Percentiles rank a stretch among this genome's conserved stretches.
phyloP scores from a whole-genome alignment of 2,113 vertebrate species.

The Sphaerodactylus townsendi region DNA sequence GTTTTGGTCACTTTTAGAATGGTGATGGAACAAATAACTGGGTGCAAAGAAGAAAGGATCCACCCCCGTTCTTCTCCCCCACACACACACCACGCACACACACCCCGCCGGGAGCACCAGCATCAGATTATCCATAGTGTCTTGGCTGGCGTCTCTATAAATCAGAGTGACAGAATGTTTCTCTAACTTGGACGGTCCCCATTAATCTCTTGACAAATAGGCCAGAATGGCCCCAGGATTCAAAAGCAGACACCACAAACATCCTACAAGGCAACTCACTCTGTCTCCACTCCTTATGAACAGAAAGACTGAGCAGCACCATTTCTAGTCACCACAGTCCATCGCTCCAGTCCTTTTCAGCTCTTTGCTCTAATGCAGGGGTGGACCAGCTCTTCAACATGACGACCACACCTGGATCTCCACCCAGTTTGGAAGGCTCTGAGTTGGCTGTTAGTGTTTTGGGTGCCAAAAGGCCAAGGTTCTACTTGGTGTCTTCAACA shows the following conservation, averaged over 20 bases:
- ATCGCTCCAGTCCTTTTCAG: not conserved
- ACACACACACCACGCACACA: too few species aligned
- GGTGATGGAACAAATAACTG: not conserved
- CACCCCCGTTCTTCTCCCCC: not conserved
- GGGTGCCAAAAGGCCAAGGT: too few species aligned
- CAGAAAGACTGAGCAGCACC: not conserved
- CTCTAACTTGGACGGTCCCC: not conserved
- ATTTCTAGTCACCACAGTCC: too few species aligned
- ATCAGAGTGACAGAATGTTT: not conserved
- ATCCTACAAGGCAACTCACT: not conserved
- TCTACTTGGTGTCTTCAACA: too few species aligned
- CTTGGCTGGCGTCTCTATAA: not conserved
- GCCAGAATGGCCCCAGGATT: not conserved
- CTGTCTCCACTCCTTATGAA: not conserved
- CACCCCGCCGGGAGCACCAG: not conserved
- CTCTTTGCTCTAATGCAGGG: not conserved
- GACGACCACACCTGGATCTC: too few species aligned
- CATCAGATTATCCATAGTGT: not conserved
- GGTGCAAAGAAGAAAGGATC: not conserved
- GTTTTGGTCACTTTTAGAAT: not conserved
- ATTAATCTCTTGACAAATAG: constrained; percentile 8
- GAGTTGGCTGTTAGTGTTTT: too few species aligned
- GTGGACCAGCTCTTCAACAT: too few species aligned
- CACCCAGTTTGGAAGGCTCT: too few species aligned
- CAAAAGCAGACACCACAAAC: not conserved